Conservation (phyloP, 2,113 vertebrate species). For the Nymphicus hollandicus region DNA sequence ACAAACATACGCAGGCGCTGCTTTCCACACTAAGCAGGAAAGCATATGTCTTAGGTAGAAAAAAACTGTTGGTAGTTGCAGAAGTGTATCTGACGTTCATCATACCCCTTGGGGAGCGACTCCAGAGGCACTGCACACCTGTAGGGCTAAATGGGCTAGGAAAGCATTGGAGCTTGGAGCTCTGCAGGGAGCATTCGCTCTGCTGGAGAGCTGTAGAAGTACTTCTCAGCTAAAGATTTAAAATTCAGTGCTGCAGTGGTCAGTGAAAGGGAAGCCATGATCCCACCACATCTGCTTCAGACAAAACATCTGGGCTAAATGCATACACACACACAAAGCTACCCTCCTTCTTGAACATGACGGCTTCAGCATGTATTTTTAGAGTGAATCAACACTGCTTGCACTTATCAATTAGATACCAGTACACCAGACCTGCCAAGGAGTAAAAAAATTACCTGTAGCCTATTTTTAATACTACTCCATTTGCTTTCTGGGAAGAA, state of each 20-base stretch:
- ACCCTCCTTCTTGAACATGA: background rate
- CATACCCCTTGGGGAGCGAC: accelerated
- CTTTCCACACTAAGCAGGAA: background rate
- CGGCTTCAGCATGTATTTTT: background rate
- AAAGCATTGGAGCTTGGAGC: background rate
- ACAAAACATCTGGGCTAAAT: background rate
- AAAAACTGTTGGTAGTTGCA: background rate
- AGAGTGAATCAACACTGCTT: background rate
- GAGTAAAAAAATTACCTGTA: background rate
- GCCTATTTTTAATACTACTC: background rate
- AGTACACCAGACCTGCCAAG: background rate
- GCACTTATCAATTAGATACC: background rate
- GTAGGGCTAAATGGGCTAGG: background rate
- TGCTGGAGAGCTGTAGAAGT: background rate
- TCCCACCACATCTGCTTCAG: background rate
- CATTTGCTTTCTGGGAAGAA: background rate
- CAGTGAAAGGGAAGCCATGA: slow-evolving; percentile 42
- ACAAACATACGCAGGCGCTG: background rate
- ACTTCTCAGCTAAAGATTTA: background rate
- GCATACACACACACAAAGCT: background rate
- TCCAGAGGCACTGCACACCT: background rate
- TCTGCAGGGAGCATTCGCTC: background rate
- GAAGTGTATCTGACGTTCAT: background rate
- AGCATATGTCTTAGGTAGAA: background rate
- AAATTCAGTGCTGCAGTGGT: slow-evolving; percentile 16